Evolutionary conservation across 2,797 vertebrate genomes (phyloP).

Genomic region (Gastrophryne carolinensis): DNA sequence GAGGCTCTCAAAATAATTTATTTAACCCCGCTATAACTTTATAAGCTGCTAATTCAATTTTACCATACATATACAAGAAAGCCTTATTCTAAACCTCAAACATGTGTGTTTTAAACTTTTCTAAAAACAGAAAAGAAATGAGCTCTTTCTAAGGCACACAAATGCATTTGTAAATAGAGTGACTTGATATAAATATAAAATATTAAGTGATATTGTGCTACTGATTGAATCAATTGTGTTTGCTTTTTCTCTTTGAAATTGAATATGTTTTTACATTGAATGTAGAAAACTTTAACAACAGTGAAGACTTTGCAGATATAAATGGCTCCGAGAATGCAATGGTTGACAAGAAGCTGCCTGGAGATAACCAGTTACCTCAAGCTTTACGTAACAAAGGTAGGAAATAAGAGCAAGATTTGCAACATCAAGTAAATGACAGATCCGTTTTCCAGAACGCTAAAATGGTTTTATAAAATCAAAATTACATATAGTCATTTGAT

Average conservation of each 20-base stretch:
- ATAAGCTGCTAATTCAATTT: too few species aligned
- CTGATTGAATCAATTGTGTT: not conserved
- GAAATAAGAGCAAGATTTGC: conserved; percentile 52
- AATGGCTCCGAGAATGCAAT: conserved; percentile 40
- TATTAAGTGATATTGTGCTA: not conserved
- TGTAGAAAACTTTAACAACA: conserved; percentile 19
- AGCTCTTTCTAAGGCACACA: too few species aligned
- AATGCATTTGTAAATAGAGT: too few species aligned
- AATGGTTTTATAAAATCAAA: conserved; percentile 27
- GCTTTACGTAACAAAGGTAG: conserved; percentile 35
- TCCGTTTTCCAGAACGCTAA: conserved; percentile 56
- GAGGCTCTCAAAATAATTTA: too few species aligned
- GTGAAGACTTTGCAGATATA: conserved; percentile 29
- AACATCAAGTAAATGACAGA: conserved; percentile 61
- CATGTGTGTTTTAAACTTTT: too few species aligned
- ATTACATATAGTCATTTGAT: too few species aligned
- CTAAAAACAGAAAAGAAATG: too few species aligned
- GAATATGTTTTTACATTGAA: not conserved
- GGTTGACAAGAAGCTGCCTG: conserved; percentile 33
- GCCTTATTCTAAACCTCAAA: too few species aligned
- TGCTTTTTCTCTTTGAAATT: too few species aligned
- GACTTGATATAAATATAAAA: too few species aligned
- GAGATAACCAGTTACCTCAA: conserved; percentile 35
- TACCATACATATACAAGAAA: too few species aligned
- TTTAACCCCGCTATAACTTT: too few species aligned